phyloP scores from a whole-genome alignment of 2,113 vertebrate genomes.

The Pionites leucogaster region DNA sequence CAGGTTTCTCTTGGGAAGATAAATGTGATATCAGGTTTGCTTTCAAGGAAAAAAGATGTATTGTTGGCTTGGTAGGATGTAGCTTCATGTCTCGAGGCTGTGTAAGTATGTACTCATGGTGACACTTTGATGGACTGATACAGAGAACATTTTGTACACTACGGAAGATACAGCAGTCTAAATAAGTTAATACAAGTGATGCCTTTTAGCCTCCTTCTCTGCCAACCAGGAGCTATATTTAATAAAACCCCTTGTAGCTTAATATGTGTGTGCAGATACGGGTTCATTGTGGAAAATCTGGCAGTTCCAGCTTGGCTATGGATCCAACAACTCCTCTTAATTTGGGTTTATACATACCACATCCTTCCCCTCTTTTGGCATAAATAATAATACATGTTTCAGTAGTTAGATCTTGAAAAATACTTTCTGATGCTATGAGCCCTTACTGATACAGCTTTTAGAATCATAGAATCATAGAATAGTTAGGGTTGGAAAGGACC shows the following conservation, averaged over 20 bases:
- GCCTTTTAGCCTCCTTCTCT: not conserved
- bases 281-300: not conserved
- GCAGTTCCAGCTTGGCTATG: not conserved
- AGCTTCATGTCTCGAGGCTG: not conserved
- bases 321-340: not conserved
- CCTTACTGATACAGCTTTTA: not conserved
- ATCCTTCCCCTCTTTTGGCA: not conserved
- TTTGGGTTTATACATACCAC: not conserved
- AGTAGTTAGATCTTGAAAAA: not conserved
- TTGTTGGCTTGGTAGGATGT: not conserved
- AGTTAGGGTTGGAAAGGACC: no score
- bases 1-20: not conserved
- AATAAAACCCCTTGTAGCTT: not conserved
- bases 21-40: not conserved
- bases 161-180: not conserved
- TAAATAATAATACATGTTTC: not conserved
- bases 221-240: not conserved
- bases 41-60: not conserved
- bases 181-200: not conserved
- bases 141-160: not conserved
- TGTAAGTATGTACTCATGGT: not conserved
- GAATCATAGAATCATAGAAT: no score
- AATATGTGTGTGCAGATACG: not conserved
- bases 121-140: constrained; percentile 43
- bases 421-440: not conserved